Conservation (phyloP, 2,113 vertebrate genomes). For the Polyodon spathula region DNA sequence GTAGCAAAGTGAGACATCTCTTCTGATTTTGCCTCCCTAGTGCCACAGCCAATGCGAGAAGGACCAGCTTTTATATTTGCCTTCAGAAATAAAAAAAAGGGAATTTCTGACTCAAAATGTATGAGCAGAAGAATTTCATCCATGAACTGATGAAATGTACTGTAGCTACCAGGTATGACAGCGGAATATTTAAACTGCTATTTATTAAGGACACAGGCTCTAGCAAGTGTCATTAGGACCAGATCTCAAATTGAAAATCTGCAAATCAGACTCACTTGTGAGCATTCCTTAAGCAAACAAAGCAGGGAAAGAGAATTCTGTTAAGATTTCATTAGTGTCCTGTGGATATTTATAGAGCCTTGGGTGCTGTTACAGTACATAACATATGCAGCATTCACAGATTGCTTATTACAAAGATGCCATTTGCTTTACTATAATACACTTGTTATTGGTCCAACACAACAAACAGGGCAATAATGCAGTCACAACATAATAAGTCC, state of each 20-base stretch:
- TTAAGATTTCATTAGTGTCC: not conserved
- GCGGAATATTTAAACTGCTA: not conserved
- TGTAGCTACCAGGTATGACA: too few species aligned
- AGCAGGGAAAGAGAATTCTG: not conserved
- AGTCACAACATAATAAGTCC: slow-evolving; percentile 21
- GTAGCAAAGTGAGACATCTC: too few species aligned
- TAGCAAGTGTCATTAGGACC: not conserved
- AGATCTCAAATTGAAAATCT: not conserved
- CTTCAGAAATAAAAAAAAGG: too few species aligned
- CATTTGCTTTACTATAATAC: slow-evolving; percentile 23
- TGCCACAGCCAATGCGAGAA: too few species aligned
- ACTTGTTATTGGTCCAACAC: slow-evolving; percentile 15
- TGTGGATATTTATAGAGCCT: slow-evolving; percentile 12
- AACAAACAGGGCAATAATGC: slow-evolving; percentile 17
- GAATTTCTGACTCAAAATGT: too few species aligned
- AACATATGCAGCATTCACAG: slow-evolving; percentile 4
- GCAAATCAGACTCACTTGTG: not conserved
- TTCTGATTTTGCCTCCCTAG: too few species aligned
- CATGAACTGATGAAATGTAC: too few species aligned
- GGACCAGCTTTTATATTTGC: too few species aligned
- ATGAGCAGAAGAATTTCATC: too few species aligned
- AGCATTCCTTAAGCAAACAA: not conserved
- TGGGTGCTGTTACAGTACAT: slow-evolving; percentile 3
- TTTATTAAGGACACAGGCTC: not conserved
- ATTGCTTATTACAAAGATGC: slow-evolving; percentile 15